These are phyloP conservation scores for Mesorhabditis belari DNA, from an alignment of 2,888 invertebrate genomes.

Conservation along the genomic window DNA sequence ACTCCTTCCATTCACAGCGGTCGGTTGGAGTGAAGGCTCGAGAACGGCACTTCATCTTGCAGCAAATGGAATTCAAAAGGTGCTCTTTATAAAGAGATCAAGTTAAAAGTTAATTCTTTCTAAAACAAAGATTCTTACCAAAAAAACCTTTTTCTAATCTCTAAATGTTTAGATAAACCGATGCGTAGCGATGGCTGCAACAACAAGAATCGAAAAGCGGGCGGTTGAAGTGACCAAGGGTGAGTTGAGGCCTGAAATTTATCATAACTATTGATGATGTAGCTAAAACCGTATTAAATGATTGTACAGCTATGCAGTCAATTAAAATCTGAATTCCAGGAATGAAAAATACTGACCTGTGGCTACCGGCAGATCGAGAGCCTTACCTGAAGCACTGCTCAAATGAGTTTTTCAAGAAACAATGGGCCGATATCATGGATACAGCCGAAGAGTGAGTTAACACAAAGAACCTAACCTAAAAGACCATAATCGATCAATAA, in stretches of 20 bases:
- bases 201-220: neutral
- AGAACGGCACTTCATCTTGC: slow-evolving; percentile 49
- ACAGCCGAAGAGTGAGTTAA: slow-evolving; percentile 44
- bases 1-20: slow-evolving; percentile 29
- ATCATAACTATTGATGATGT: too few species aligned
- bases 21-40: slow-evolving; percentile 43
- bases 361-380: slow-evolving; percentile 40
- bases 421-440: slow-evolving; percentile 51
- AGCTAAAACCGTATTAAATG: too few species aligned
- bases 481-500: too few species aligned
- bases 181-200: neutral
- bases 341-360: slow-evolving; percentile 51
- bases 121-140: too few species aligned
- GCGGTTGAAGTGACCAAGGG: neutral
- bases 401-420: slow-evolving; percentile 37
- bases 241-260: too few species aligned
- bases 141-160: too few species aligned
- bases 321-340: too few species aligned
- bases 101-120: neutral
- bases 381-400: slow-evolving; percentile 47
- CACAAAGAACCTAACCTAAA: too few species aligned
- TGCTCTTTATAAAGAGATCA: slow-evolving; percentile 1
- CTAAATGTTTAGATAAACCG: too few species aligned
- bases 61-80: slow-evolving; percentile 32
- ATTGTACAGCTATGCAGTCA: too few species aligned